A percentile compares a stretch with the other conserved stretches of the same genome.
Conservation (phyloP, 2,113 vertebrate genomes). For the Eptesicus fuscus region DNA sequence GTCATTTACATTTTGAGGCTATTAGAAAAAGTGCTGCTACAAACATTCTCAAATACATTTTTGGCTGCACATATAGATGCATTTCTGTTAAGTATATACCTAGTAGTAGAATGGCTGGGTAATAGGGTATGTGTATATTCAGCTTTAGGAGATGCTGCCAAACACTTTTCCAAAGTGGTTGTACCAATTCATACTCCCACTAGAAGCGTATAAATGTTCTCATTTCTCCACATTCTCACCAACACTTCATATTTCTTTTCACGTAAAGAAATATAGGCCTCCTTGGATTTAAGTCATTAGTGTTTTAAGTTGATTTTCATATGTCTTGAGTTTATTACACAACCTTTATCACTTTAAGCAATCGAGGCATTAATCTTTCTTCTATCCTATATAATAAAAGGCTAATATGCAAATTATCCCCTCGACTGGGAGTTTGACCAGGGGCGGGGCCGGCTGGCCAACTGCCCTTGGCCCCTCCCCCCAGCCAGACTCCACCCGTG, state of each 20-base stretch:
- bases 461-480: too few relatives aligned
- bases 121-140: background rate
- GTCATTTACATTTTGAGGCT: background rate
- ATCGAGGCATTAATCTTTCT: background rate
- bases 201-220: background rate
- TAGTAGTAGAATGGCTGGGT: background rate
- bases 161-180: background rate
- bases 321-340: background rate
- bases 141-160: background rate
- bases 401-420: too few relatives aligned
- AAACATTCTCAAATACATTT: background rate
- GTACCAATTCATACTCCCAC: background rate
- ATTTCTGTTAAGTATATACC: background rate
- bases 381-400: too few relatives aligned
- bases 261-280: background rate
- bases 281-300: background rate
- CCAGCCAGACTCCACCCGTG: too few relatives aligned
- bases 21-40: background rate
- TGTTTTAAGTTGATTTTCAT: constrained; percentile 14
- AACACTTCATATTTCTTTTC: background rate
- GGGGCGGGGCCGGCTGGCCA: too few relatives aligned
- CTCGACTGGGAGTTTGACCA: too few relatives aligned
- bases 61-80: background rate
- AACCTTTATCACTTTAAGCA: constrained; percentile 12
- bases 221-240: constrained; percentile 13